Evolutionary conservation across 2,113 vertebrate species (phyloP).

Genomic region (Orcinus orca): DNA sequence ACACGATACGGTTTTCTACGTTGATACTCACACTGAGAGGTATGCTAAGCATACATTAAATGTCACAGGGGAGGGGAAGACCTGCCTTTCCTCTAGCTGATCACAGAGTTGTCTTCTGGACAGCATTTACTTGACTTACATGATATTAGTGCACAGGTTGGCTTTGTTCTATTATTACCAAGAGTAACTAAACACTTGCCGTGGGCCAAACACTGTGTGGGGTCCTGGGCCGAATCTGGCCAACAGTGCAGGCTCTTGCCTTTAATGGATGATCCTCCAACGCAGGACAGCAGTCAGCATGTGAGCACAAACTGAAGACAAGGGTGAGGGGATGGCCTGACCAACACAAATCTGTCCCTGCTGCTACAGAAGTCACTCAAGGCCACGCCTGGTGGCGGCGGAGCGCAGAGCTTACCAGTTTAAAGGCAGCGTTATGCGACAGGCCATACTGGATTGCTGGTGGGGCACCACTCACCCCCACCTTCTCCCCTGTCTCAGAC

Average conservation of each 20-base stretch:
- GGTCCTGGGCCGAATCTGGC: not conserved
- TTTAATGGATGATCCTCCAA: not conserved
- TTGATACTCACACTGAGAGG: not conserved
- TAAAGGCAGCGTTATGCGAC: accelerated
- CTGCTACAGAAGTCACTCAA: not conserved
- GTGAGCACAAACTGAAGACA: not conserved
- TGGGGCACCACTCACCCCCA: not conserved
- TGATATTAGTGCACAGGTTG: not conserved
- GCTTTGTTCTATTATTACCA: not conserved
- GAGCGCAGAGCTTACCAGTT: not conserved
- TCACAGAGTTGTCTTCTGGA: not conserved
- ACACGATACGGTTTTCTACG: not conserved
- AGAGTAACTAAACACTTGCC: not conserved
- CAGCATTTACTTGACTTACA: not conserved
- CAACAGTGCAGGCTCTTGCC: not conserved
- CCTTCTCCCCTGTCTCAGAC: not conserved
- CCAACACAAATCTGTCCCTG: not conserved
- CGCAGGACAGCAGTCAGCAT: not conserved
- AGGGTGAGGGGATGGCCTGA: not conserved
- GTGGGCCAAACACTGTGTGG: not conserved
- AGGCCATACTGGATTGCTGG: not conserved
- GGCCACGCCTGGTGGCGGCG: not conserved
- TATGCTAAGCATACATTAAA: not conserved
- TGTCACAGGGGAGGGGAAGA: not conserved
- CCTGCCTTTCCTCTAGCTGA: not conserved